Evolutionary conservation across 2,113 vertebrate species (phyloP), one percentile per base, ranked within the genome.

Genomic region (Rafetus swinhoei): DNA sequence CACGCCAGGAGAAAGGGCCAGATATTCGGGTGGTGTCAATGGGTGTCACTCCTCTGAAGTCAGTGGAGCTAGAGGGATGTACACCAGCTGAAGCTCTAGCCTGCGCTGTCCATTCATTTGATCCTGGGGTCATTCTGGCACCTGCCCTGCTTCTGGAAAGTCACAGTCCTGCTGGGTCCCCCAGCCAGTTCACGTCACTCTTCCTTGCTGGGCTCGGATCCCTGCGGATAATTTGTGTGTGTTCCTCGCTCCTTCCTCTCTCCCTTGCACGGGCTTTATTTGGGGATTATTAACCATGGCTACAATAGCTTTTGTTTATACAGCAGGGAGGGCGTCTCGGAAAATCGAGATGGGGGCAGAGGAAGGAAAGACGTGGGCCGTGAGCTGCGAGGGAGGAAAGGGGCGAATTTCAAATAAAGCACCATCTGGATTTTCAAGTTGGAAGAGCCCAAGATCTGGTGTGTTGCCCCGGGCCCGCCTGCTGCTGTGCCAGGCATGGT

Each of bases 241-340:
- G 59, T 82, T 90, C 81, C 54, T 8, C 18, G 87, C 81, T 93
- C 90, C 92, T 94, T 92, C 93, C 94, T 85, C 62, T 84, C 12
- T 82, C 59, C 74, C 60, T 81, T 79, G 86, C 93, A 32, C 62
- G 27, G 87, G 87, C 93, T 92, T 96, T 93, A 39, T 95, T 81
- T 19, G 50, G 55, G 94, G 94, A 96, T 97, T 96, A 97, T 96
- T 95, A 96, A 97, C 96, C 96, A 96, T 96, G 95, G 94, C 94
- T 97, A 95, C 95, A 5, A 83, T 39, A 45, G 89, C 95, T 88
- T 95, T 97, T 96, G 94, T 96, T 96, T 90, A 76, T 91, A 79
- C n/a, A 95, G 80, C 27, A 83, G 81, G 82, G 96, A 54, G 9
- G 90, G 59, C 2, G 16, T 76, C 29, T 80, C 18, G 54, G 50